Conservation (phyloP, 2,113 vertebrate genomes). For the Nycticebus coucang region DNA sequence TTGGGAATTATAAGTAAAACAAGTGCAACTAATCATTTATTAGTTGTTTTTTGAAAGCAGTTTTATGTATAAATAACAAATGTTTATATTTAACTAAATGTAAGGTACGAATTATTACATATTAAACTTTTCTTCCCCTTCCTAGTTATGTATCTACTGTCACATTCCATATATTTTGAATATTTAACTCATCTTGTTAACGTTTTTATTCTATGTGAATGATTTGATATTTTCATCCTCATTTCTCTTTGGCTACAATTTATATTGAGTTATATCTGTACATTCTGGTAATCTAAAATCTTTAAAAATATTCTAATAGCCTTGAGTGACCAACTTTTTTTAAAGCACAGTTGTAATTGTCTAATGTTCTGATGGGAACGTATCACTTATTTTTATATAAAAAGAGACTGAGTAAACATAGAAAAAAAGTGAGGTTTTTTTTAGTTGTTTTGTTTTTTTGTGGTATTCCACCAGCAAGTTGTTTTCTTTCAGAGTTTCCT, state of each 20-base stretch:
- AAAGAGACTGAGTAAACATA: slow-evolving; percentile 85
- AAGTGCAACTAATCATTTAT: slow-evolving; percentile 90
- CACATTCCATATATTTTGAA: slow-evolving; percentile 89
- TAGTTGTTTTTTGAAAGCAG: slow-evolving; percentile 90
- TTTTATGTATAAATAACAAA: slow-evolving; percentile 93
- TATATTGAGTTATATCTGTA: slow-evolving; percentile 88
- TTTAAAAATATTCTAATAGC: slow-evolving; percentile 88
- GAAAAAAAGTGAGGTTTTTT: slow-evolving; percentile 82
- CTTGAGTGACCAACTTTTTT: slow-evolving; percentile 89
- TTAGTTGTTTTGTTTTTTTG: slow-evolving; percentile 65
- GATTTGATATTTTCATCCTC: slow-evolving; percentile 85
- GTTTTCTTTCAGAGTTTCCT: slow-evolving; percentile 88
- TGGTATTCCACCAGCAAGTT: slow-evolving; percentile 97
- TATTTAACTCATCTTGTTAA: slow-evolving; percentile 87
- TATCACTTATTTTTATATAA: slow-evolving; percentile 91
- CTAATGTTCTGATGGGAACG: slow-evolving; percentile 87
- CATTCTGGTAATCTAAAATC: slow-evolving; percentile 87
- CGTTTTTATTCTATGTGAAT: slow-evolving; percentile 84
- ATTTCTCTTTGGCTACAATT: slow-evolving; percentile 85
- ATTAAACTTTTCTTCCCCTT: slow-evolving; percentile 86
- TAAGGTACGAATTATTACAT: slow-evolving; percentile 89
- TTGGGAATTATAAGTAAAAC: slow-evolving; percentile 83
- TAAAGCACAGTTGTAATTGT: slow-evolving; percentile 89
- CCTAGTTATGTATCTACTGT: slow-evolving; percentile 82
- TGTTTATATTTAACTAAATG: slow-evolving; percentile 93